Percentiles rank a stretch among this genome's conserved stretches.
Conservation (phyloP, 2,113 vertebrate genomes). For the Stegastes partitus region DNA sequence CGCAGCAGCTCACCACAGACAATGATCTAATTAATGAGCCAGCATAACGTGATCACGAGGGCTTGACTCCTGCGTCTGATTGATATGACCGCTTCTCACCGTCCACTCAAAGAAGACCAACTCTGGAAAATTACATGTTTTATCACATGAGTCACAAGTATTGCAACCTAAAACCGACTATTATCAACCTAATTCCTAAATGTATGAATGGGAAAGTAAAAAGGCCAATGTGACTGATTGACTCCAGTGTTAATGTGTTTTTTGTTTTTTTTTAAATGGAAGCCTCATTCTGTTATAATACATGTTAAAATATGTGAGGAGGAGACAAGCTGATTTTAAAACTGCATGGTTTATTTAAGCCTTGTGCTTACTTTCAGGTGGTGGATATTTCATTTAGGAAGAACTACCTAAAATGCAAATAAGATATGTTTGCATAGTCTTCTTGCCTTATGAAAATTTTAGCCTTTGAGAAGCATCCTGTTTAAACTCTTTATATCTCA, state of each 20-base stretch:
- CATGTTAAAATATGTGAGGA: too few relatives aligned
- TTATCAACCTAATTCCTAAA: background rate
- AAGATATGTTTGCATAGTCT: constrained; percentile 49
- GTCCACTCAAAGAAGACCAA: background rate
- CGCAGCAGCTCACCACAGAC: constrained; percentile 31
- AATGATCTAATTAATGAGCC: constrained; percentile 54
- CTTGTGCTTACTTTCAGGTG: background rate
- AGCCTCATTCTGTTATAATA: too few relatives aligned
- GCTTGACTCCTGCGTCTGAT: constrained; percentile 35
- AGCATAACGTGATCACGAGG: constrained; percentile 12
- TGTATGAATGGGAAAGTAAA: background rate
- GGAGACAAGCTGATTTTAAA: too few relatives aligned
- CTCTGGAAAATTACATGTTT: background rate
- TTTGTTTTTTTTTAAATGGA: too few relatives aligned
- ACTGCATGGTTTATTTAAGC: too few relatives aligned
- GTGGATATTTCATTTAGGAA: constrained; percentile 5
- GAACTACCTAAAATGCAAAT: constrained; percentile 47
- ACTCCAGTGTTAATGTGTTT: too few relatives aligned
- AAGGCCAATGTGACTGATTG: background rate
- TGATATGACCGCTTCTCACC: constrained; percentile 17
- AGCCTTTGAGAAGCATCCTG: constrained; percentile 17
- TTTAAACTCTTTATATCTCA: constrained; percentile 16
- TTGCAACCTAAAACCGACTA: background rate
- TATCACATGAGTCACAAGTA: background rate
- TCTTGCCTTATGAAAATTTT: constrained; percentile 42